phyloP scores from a whole-genome alignment of 2,113 vertebrate genomes.

The Vireo altiloquus region DNA sequence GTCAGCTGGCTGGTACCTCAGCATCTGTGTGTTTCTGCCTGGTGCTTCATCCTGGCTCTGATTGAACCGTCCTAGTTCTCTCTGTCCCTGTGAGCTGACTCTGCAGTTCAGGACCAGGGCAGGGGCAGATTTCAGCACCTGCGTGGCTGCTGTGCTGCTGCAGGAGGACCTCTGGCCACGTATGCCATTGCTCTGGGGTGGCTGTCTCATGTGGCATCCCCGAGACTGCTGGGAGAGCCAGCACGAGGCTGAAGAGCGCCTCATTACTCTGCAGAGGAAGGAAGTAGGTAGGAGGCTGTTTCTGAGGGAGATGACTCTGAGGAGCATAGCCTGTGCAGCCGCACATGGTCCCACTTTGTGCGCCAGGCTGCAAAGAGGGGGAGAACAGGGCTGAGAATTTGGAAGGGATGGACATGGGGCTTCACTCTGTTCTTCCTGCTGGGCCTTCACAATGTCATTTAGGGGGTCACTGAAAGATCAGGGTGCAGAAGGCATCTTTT shows the following conservation, averaged over 20 bases:
- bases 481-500: neutral
- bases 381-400: neutral
- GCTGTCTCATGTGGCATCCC: slow-evolving; percentile 55
- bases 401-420: neutral
- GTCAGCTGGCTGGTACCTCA: neutral
- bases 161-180: slow-evolving; percentile 38
- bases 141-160: neutral
- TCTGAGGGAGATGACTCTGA: neutral
- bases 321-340: neutral
- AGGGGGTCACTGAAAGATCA: neutral
- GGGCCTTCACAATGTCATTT: neutral
- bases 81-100: slow-evolving; percentile 26
- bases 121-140: neutral
- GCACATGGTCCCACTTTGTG: neutral
- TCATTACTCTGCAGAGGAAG: neutral
- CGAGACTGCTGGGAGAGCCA: neutral
- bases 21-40: neutral
- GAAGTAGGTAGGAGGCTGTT: slow-evolving; percentile 42
- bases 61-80: neutral
- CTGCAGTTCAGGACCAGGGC: neutral
- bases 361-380: neutral
- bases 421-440: neutral
- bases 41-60: neutral
- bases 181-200: neutral
- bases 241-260: neutral